These are phyloP conservation scores for Hexactinellida sp. DNA, from an alignment of 37 sponge, comb jelly and placozoan genomes.

Conservation along the genomic window DNA sequence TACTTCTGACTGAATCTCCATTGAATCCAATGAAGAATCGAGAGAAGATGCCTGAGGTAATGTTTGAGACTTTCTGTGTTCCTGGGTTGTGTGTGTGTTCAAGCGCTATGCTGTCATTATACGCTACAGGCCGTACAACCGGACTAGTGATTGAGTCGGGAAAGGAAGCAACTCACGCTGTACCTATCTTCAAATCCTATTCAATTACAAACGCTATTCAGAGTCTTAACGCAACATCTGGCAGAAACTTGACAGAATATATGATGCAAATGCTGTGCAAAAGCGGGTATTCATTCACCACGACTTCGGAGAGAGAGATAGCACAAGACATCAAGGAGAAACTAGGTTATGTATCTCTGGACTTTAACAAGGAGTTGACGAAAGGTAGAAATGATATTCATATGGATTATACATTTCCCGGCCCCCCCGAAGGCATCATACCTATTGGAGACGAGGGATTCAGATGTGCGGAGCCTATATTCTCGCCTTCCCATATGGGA, in stretches of 20 bases:
- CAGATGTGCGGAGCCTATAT: neutral
- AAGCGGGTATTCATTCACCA: neutral
- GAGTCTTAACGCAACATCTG: neutral
- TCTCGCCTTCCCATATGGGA: neutral
- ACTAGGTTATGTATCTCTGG: neutral
- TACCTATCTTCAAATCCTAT: neutral
- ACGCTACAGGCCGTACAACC: neutral
- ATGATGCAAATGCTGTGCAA: neutral
- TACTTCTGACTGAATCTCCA: neutral
- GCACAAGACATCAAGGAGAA: neutral
- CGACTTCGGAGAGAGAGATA: neutral
- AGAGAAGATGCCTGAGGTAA: neutral
- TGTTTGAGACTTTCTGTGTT: neutral
- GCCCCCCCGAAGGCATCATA: neutral
- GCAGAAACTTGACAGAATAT: neutral
- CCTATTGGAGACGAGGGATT: neutral
- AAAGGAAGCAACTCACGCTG: neutral
- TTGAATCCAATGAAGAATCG: neutral
- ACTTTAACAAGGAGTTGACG: neutral
- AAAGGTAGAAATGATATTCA: neutral
- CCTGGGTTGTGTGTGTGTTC: neutral
- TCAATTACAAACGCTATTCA: neutral
- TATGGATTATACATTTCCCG: neutral
- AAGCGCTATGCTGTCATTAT: neutral
- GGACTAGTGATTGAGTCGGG: neutral